Conservation (phyloP, 1,140 invertebrate genomes). For the Platyscapa corneri region DNA sequence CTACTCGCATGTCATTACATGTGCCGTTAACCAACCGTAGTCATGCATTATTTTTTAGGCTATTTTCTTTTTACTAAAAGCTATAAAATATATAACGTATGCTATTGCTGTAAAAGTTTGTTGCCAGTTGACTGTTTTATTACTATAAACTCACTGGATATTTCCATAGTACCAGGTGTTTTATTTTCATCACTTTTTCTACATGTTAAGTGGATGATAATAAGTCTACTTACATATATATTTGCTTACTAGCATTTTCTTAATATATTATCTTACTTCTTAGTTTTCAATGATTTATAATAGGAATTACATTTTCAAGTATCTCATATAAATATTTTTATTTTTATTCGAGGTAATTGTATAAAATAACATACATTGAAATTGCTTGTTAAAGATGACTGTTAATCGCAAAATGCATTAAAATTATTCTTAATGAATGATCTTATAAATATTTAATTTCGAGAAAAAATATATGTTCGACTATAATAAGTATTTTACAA, state of each 20-base stretch:
- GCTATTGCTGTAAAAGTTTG: neutral
- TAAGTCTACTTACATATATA: constrained; percentile 10
- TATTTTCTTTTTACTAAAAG: constrained; percentile 8
- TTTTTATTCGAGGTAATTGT: too few species aligned
- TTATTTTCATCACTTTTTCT: constrained; percentile 13
- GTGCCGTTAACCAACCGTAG: constrained; percentile 6
- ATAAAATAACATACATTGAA: too few species aligned
- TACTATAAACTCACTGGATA: constrained; percentile 24
- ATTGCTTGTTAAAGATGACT: too few species aligned
- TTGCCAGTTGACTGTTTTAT: constrained; percentile 18
- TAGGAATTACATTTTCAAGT: neutral
- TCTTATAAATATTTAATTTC: too few species aligned
- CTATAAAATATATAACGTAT: constrained; percentile 14
- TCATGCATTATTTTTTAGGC: constrained; percentile 1
- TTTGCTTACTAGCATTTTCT: constrained; percentile 7
- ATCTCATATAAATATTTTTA: too few species aligned
- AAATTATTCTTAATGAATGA: too few species aligned
- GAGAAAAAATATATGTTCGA: too few species aligned
- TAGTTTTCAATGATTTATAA: neutral
- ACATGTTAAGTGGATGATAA: constrained; percentile 3
- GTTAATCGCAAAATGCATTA: too few species aligned
- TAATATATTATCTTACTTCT: neutral
- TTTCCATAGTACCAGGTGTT: neutral
- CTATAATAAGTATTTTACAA: too few species aligned
- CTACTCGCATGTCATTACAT: constrained; percentile 26